Conservation (phyloP, 2,797 vertebrate genomes). For the Zalophus californianus region DNA sequence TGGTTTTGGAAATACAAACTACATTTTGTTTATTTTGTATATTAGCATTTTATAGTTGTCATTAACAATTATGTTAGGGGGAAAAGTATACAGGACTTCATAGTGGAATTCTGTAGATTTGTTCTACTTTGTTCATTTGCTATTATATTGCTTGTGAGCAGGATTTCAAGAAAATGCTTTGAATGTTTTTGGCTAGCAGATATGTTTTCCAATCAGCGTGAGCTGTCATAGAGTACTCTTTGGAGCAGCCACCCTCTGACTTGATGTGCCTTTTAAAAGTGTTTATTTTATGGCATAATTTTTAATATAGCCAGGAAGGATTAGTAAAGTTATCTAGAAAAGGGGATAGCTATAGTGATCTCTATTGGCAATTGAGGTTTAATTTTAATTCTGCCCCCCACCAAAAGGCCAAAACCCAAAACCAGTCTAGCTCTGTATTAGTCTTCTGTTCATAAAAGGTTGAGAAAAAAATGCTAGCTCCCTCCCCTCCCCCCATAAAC, state of each 20-base stretch:
- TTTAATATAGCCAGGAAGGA: slow-evolving; percentile 39
- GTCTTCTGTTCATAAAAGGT: slow-evolving; percentile 72
- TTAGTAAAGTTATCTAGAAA: slow-evolving; percentile 16
- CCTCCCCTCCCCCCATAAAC: background rate
- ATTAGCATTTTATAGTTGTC: slow-evolving; percentile 62
- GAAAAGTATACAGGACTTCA: slow-evolving; percentile 12
- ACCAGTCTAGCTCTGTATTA: slow-evolving; percentile 57
- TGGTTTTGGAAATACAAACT: slow-evolving; percentile 42
- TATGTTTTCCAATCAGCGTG: slow-evolving; percentile 5
- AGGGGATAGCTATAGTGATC: background rate
- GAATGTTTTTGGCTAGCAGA: slow-evolving; percentile 64
- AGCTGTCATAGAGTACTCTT: background rate
- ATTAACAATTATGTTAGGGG: background rate
- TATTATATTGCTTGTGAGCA: slow-evolving; percentile 53
- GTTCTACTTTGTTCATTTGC: slow-evolving; percentile 47
- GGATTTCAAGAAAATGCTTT: slow-evolving; percentile 42
- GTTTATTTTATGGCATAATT: slow-evolving; percentile 43
- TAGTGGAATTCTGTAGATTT: slow-evolving; percentile 44
- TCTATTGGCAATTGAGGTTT: background rate
- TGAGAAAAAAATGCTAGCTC: slow-evolving; percentile 74
- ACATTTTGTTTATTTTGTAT: slow-evolving; percentile 40
- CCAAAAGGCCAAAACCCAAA: background rate
- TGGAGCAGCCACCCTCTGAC: background rate
- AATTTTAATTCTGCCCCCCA: background rate
- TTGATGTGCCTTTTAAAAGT: slow-evolving; percentile 44